Percentiles rank a stretch among this genome's conserved stretches.
Conservation (phyloP, 2,797 vertebrate genomes). For the Vespertilio murinus region DNA sequence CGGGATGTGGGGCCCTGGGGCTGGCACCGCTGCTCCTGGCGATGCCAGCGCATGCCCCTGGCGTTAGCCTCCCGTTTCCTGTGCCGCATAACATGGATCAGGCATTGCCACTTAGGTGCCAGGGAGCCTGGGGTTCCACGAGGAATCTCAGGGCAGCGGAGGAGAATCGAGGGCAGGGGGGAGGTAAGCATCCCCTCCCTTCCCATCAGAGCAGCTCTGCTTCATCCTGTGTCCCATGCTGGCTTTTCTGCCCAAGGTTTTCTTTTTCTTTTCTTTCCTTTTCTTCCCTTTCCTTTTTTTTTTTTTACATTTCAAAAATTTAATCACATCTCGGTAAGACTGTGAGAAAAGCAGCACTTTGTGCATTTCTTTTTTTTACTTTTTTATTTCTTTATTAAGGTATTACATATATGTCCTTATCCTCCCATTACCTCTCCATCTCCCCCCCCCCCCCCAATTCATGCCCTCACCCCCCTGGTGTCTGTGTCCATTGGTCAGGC, state of each 20-base stretch:
- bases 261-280: background rate
- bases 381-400: too few species aligned
- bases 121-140: background rate
- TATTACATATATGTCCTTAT: too few species aligned
- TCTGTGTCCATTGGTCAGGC: too few species aligned
- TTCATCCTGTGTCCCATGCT: background rate
- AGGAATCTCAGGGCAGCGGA: background rate
- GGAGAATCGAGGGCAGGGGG: background rate
- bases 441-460: too few species aligned
- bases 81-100: too few species aligned
- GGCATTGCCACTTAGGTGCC: background rate
- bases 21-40: background rate
- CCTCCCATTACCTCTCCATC: too few species aligned
- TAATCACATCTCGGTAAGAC: too few species aligned
- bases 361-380: too few species aligned
- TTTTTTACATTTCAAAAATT: too few species aligned
- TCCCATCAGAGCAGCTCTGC: background rate
- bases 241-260: background rate
- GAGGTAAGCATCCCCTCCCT: background rate
- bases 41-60: background rate
- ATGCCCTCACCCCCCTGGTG: too few species aligned
- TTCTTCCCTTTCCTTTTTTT: background rate
- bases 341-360: too few species aligned
- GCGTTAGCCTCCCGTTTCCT: background rate
- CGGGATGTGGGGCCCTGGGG: background rate